phyloP scores from a whole-genome alignment of 2,113 vertebrate genomes.

The Tauraco erythrolophus region DNA sequence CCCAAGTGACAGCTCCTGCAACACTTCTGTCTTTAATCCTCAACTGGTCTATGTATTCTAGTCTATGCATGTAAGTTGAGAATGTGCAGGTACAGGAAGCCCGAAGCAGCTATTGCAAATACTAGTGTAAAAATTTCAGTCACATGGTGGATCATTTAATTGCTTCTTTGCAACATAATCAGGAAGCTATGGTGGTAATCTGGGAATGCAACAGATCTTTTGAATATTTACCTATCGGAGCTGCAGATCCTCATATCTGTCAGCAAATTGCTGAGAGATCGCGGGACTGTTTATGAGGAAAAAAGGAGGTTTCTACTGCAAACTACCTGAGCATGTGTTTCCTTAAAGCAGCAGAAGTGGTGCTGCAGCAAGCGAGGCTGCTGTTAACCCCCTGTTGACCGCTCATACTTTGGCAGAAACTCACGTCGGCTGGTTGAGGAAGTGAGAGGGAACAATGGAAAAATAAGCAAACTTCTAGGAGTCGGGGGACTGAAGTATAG shows the following conservation, averaged over 20 bases:
- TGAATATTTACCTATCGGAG: background rate
- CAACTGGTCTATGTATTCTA: background rate
- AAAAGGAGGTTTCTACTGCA: background rate
- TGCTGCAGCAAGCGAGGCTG: background rate
- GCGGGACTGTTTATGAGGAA: background rate
- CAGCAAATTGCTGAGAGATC: background rate
- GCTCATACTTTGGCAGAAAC: background rate
- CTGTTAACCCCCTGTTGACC: background rate
- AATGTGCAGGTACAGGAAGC: background rate
- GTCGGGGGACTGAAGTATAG: background rate
- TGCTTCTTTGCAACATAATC: background rate
- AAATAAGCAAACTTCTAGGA: background rate
- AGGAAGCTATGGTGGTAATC: background rate
- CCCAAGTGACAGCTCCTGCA: background rate
- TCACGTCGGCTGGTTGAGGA: background rate
- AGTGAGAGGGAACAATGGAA: background rate
- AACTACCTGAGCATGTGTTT: background rate
- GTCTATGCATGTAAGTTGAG: background rate
- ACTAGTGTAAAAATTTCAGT: background rate
- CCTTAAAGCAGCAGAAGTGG: background rate
- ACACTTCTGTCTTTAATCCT: background rate
- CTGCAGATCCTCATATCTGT: background rate
- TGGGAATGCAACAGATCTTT: background rate
- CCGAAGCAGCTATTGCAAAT: background rate
- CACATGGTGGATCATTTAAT: background rate